Percentiles rank a stretch among this genome's conserved stretches.
phyloP scores from a whole-genome alignment of 2,888 invertebrate genomes.

The Latheticus oryzae region DNA sequence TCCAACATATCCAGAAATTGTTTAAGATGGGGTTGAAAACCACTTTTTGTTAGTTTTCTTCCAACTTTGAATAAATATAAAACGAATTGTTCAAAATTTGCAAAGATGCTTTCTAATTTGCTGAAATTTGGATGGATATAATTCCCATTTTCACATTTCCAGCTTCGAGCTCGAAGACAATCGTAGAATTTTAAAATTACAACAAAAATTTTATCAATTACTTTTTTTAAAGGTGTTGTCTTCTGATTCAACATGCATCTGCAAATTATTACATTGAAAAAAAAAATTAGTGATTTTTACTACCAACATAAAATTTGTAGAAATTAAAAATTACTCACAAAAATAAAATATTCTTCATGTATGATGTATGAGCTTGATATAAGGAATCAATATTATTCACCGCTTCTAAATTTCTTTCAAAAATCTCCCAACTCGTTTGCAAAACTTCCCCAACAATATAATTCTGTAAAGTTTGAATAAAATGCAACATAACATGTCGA shows the following conservation, averaged over 20 bases:
- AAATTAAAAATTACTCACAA: slow-evolving; percentile 65
- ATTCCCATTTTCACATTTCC: slow-evolving; percentile 68
- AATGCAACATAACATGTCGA: slow-evolving; percentile 81
- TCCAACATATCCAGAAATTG: slow-evolving; percentile 76
- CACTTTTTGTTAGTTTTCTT: slow-evolving; percentile 73
- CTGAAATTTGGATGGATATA: slow-evolving; percentile 73
- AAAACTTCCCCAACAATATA: slow-evolving; percentile 83
- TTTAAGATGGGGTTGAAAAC: slow-evolving; percentile 75
- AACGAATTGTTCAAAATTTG: slow-evolving; percentile 71
- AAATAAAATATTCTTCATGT: slow-evolving; percentile 81
- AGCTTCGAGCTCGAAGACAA: slow-evolving; percentile 70
- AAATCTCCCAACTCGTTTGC: slow-evolving; percentile 79
- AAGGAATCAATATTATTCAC: slow-evolving; percentile 78
- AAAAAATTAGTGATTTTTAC: not conserved
- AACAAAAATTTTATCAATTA: slow-evolving; percentile 78
- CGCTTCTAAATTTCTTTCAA: slow-evolving; percentile 75
- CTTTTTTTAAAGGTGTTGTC: slow-evolving; percentile 75
- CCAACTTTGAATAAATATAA: slow-evolving; percentile 74
- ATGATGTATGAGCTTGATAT: slow-evolving; percentile 77
- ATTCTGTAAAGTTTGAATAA: slow-evolving; percentile 80
- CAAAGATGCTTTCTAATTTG: slow-evolving; percentile 66
- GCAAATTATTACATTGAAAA: slow-evolving; percentile 14
- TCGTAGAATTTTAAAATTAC: slow-evolving; percentile 79
- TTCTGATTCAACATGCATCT: slow-evolving; percentile 80
- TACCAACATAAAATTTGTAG: no score